Base-by-base conservation (phyloP, 2,797 vertebrate genomes). In the Eutrigla gurnardus region DNA sequence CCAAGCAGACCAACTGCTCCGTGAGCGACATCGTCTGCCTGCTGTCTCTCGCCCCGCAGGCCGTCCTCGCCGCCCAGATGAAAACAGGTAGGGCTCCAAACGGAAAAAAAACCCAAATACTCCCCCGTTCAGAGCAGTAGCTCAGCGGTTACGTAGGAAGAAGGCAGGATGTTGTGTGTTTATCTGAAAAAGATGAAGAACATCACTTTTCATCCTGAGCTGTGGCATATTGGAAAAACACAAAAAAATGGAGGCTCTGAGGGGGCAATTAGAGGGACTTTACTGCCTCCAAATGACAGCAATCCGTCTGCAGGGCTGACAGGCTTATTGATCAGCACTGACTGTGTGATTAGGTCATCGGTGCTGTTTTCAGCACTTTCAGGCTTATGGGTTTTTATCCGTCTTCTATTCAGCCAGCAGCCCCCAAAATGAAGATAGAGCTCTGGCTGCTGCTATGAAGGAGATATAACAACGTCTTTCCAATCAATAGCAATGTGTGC, bases 1-100 rank as follows among this genome's bases (percentile, higher is more conserved):
- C 93, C 37, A 88, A 90, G 65, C 85, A 91, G 84, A 94, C 93
- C 18, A 95, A 94, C 77, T 96, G 95, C 83, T 92, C 93, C 2
- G 81, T 71, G 53, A 89, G 81, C 68, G 86, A 95, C 88, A 74
- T 94, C 18, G 63, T 84, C 60, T 95, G 95, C 76, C 91, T 96
- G 78, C 91, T 93, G 82, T 91, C 93, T 70, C 93, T 95, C 50
- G 76, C 83, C 49, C 86, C 94, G 1, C 88, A 93, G 65, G 86
- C 73, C 1, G 81, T 96, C 77, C 91, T 96, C 32, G 58, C 85
- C 3, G 93, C 94, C 33, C 94, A 96, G 90, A 91, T 94, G 75
- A 94, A 94, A 90, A 92, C 94, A 88, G 94, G 94, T 95, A 93
- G 78, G 90, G 65, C 0, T 63, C 74, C 59, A 25, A 25, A 25